Percentiles rank a stretch among this genome's conserved stretches.
Evolutionary conservation across 2,113 vertebrate genomes (phyloP).

Genomic region (Psilopogon haemacephalus): DNA sequence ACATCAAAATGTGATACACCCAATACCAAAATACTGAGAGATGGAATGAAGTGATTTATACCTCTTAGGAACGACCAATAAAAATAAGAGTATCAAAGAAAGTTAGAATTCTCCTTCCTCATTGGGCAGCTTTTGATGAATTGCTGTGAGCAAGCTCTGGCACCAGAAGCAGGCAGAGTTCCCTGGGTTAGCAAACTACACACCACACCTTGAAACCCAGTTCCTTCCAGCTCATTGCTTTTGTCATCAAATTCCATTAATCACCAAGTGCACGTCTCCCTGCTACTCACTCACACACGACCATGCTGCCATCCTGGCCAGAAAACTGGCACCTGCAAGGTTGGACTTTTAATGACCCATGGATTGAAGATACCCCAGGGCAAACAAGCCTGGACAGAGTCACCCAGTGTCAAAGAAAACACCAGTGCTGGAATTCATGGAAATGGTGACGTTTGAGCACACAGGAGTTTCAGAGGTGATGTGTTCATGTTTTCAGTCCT

Average conservation of each 20-base stretch:
- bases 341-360: background rate
- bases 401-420: background rate
- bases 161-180: background rate
- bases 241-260: background rate
- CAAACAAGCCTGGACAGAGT: background rate
- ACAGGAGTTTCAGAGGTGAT: background rate
- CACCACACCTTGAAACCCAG: accelerated
- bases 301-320: background rate
- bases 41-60: background rate
- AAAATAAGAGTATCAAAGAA: background rate
- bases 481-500: background rate
- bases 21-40: background rate
- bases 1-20: background rate
- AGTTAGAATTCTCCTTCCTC: background rate
- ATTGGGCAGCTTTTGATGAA: background rate
- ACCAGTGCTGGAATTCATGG: background rate
- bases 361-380: background rate
- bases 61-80: background rate
- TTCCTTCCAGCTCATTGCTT: background rate
- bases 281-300: background rate
- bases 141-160: background rate
- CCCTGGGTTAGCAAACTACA: background rate
- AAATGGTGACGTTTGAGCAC: background rate
- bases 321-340: background rate
- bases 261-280: background rate